These are phyloP conservation scores for Nebria ingens DNA, from an alignment of 1,140 invertebrate genomes.

Conservation along the genomic window DNA sequence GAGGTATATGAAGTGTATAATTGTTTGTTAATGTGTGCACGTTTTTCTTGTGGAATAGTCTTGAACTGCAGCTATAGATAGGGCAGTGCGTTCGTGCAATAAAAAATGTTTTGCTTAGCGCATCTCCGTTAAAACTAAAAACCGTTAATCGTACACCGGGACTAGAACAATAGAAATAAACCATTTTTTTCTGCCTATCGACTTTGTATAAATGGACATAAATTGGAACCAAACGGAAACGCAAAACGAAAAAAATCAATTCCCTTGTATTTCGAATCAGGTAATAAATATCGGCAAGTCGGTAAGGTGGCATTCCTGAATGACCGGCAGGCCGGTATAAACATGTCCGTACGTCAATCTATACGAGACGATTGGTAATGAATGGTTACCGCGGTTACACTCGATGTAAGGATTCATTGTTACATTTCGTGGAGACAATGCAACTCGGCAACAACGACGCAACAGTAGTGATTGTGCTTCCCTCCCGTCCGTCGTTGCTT, in stretches of 20 bases:
- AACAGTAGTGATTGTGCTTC: not conserved
- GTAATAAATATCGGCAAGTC: constrained; percentile 22
- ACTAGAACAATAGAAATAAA: not conserved
- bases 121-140: not conserved
- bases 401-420: constrained; percentile 3
- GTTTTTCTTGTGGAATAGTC: too few relatives aligned
- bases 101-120: not conserved
- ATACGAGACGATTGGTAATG: not conserved
- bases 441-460: too few relatives aligned
- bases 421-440: constrained; percentile 9
- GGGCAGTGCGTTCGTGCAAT: not conserved
- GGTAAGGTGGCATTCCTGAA: constrained; percentile 24
- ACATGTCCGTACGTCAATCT: constrained; percentile 3
- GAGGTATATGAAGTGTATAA: not conserved
- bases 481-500: not conserved
- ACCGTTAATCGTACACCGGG: not conserved
- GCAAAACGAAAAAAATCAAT: not conserved
- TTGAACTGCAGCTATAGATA: not conserved
- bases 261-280: constrained; percentile 13
- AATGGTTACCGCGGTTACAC: constrained; percentile 2
- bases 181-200: not conserved
- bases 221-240: not conserved
- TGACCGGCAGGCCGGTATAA: constrained; percentile 20
- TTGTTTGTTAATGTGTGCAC: not conserved
- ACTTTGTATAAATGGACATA: not conserved